Conservation (phyloP, 2,888 invertebrate species). For the Muscina levida region DNA sequence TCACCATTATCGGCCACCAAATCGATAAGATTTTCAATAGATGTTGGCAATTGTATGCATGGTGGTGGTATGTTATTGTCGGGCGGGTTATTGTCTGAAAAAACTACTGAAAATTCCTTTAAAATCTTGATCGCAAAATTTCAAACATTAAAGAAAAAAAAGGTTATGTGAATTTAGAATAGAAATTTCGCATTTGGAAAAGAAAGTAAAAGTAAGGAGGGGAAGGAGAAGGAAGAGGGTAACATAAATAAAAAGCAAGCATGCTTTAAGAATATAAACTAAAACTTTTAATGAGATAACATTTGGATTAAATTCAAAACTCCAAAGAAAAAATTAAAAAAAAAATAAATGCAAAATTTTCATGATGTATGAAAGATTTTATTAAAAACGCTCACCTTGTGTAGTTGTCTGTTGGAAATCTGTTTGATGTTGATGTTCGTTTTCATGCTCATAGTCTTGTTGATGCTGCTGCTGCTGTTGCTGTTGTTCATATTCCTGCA, state of each 20-base stretch:
- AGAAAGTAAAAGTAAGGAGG: slow-evolving; percentile 31
- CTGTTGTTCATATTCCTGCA: slow-evolving; percentile 37
- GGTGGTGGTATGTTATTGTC: slow-evolving; percentile 68
- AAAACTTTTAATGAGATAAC: no score
- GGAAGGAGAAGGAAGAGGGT: no score
- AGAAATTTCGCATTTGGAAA: slow-evolving; percentile 37
- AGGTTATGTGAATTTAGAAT: neutral
- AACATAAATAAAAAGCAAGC: slow-evolving; percentile 35
- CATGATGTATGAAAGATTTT: slow-evolving; percentile 10
- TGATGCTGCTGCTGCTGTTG: slow-evolving; percentile 35
- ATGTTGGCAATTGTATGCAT: slow-evolving; percentile 79
- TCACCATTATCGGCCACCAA: slow-evolving; percentile 84
- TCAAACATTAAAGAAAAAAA: slow-evolving; percentile 45
- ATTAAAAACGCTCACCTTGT: slow-evolving; percentile 50
- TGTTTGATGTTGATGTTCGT: slow-evolving; percentile 28
- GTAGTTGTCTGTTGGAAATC: slow-evolving; percentile 42
- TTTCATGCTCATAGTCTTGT: slow-evolving; percentile 48
- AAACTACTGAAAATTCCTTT: slow-evolving; percentile 79
- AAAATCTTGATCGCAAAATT: slow-evolving; percentile 72
- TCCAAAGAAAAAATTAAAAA: slow-evolving; percentile 6
- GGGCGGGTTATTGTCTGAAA: slow-evolving; percentile 78
- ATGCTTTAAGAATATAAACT: neutral
- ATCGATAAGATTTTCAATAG: slow-evolving; percentile 82
- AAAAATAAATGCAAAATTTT: slow-evolving; percentile 21
- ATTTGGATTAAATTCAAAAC: slow-evolving; percentile 13